Evolutionary conservation across 2,797 vertebrate genomes (phyloP).

Genomic region (Sebastes cheni): DNA sequence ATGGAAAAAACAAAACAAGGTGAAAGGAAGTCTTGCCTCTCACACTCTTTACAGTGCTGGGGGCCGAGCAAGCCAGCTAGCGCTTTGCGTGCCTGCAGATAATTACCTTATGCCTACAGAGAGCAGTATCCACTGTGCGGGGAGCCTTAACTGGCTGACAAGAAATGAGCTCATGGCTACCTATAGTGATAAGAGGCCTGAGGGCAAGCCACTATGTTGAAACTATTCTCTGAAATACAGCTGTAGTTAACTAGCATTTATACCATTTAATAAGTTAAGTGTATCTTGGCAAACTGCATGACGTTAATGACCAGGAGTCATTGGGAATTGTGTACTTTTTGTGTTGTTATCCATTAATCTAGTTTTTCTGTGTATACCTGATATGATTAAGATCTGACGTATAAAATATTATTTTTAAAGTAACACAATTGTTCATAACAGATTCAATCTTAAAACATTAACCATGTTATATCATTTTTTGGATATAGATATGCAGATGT

Average conservation of each 20-base stretch:
- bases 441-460: neutral
- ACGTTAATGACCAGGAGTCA: neutral
- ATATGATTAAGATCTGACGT: neutral
- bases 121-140: slow-evolving; percentile 66
- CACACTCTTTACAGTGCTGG: slow-evolving; percentile 11
- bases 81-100: slow-evolving; percentile 74
- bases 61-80: slow-evolving; percentile 31
- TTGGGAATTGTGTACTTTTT: neutral
- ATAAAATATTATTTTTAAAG: neutral
- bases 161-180: slow-evolving; percentile 79
- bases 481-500: neutral
- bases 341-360: neutral
- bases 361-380: neutral
- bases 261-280: neutral
- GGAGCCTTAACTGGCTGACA: slow-evolving; percentile 62
- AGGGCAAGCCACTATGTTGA: slow-evolving; percentile 17
- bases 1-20: slow-evolving; percentile 22
- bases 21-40: slow-evolving; percentile 36
- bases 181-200: slow-evolving; percentile 64
- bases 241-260: neutral
- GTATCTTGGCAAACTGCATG: neutral
- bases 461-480: neutral
- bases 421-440: neutral
- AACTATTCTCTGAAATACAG: slow-evolving; percentile 22
- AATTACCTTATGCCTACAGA: slow-evolving; percentile 72